Conservation (phyloP, 2,113 vertebrate species). For the Tachysurus fulvidraco region DNA sequence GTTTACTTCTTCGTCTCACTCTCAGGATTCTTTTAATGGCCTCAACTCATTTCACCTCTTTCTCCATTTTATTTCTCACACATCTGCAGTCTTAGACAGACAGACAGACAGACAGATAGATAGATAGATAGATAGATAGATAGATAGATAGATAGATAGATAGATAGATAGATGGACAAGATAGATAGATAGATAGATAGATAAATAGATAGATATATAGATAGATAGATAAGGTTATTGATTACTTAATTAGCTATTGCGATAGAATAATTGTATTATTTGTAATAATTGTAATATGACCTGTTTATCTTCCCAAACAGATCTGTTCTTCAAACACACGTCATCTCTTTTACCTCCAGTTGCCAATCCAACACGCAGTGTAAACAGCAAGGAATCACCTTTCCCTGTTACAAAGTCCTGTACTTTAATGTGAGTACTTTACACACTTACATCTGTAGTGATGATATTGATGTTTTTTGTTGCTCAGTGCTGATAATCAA, state of each 20-base stretch:
- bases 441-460: background rate
- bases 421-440: slow-evolving; percentile 29
- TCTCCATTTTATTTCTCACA: background rate
- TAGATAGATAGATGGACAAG: background rate
- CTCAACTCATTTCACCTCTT: no score
- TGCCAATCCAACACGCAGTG: slow-evolving; percentile 50
- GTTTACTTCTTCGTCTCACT: background rate
- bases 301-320: slow-evolving; percentile 46
- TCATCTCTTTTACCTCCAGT: slow-evolving; percentile 59
- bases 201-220: no score
- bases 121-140: no score
- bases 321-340: slow-evolving; percentile 54
- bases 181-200: no score
- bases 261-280: background rate
- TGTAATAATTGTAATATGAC: background rate
- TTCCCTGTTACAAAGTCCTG: slow-evolving; percentile 45
- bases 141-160: background rate
- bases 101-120: background rate
- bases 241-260: background rate
- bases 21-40: background rate
- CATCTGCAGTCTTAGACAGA: background rate
- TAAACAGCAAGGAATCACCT: slow-evolving; percentile 60
- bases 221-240: background rate
- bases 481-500: background rate
- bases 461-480: background rate